Evolutionary conservation across 2,797 vertebrate species (phyloP), one percentile per base, ranked within the genome.

Genomic region (Danio choprae): DNA sequence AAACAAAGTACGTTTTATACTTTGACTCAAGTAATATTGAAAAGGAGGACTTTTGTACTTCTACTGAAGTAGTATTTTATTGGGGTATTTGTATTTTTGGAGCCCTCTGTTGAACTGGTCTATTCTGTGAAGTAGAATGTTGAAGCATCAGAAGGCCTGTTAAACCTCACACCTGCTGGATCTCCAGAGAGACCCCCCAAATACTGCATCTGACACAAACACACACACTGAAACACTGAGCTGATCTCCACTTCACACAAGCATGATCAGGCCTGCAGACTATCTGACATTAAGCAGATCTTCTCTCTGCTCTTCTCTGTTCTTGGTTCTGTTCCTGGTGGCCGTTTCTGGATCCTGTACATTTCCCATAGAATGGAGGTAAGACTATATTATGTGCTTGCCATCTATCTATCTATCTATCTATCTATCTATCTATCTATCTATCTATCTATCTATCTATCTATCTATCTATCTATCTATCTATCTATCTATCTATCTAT

Each of bases 291-390:
- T 83, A 75, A 86, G 71, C 72, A 82, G 64, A 84, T 59, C 53
- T 60, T 73, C 20, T 80, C 79, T 87, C 72, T 85, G 44, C 7
- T 77, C 51, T 87, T 85, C 88, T 87, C 86, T 86, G 69, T 88
- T 92, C 85, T 85, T 88, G 69, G 85, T 74, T 82, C 80, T 91
- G 74, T 89, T 89, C 77, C 88, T 88, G 77, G 84, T 90, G 2
- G 79, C 86, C 55, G 84, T 82, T 79, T 90, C 87, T 85, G 93
- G 89, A 91, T 88, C 81, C 4, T 94, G 89, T 87, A 78, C 78
- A 75, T 93, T 91, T 83, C 89, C 78, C 1, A 40, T 89, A 99
- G 97, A 98, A 87, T 98, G 97, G 97, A 97, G 97, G 98, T 99
- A 97, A 96, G 96, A 84, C 36, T 20, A 53, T 51, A 11, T 11